A percentile compares a stretch with the other conserved stretches of the same genome.
These are phyloP conservation scores for Oxygymnocypris stewartii DNA, from an alignment of 2,113 vertebrate species.

Conservation along the genomic window DNA sequence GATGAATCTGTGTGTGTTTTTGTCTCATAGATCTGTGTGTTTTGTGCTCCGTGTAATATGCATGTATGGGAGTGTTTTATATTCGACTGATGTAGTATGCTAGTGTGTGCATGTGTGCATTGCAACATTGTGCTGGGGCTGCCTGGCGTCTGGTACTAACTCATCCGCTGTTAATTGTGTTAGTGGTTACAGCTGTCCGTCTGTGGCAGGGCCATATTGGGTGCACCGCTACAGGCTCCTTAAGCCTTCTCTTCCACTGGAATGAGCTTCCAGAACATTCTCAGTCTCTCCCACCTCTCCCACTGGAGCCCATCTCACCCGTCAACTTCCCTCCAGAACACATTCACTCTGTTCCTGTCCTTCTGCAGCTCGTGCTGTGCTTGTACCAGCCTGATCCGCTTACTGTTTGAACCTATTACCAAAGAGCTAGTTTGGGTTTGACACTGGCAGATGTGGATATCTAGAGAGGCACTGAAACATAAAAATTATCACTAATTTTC, in stretches of 20 bases:
- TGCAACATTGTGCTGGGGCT: conserved; percentile 64
- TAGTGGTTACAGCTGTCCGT: conserved; percentile 91
- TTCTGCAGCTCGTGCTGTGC: conserved; percentile 1
- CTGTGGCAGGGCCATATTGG: conserved; percentile 86
- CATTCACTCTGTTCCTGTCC: conserved; percentile 29
- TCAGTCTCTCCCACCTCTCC: conserved; percentile 26
- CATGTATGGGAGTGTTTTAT: neutral
- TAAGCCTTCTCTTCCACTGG: conserved; percentile 90
- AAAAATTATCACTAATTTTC: neutral
- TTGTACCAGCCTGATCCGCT: conserved; percentile 10
- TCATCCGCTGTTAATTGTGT: conserved; percentile 96
- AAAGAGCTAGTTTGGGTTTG: neutral
- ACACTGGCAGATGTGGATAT: neutral
- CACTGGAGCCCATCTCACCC: conserved; percentile 23
- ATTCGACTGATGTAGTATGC: neutral
- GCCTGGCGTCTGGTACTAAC: conserved; percentile 91
- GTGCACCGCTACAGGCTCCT: conserved; percentile 88
- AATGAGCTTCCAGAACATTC: conserved; percentile 81
- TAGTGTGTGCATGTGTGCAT: conserved; percentile 22
- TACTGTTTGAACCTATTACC: neutral
- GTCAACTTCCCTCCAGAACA: conserved; percentile 27
- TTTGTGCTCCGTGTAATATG: neutral
- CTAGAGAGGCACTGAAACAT: neutral
- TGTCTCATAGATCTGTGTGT: neutral
- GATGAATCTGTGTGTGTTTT: neutral